Evolutionary conservation across 2,797 vertebrate genomes (phyloP).

Genomic region (Spatula versicolor): DNA sequence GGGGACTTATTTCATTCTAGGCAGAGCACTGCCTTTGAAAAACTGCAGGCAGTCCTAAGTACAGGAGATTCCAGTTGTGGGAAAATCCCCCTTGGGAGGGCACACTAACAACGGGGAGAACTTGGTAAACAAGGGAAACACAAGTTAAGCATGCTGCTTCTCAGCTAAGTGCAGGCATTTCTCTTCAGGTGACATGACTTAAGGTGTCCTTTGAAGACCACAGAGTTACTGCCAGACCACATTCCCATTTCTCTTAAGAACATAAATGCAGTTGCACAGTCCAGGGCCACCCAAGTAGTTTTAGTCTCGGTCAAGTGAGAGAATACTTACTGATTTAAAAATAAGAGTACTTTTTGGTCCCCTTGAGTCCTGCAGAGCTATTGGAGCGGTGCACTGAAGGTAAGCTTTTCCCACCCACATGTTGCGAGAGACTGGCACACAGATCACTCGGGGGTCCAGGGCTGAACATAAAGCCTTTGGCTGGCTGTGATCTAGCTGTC

Average conservation of each 20-base stretch:
- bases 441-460: fast-evolving
- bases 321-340: background rate
- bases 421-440: fast-evolving
- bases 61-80: background rate
- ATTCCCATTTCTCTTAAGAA: fast-evolving
- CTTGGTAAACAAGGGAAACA: fast-evolving
- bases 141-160: background rate
- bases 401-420: fast-evolving
- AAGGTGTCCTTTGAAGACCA: background rate
- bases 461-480: fast-evolving
- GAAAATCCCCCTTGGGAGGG: background rate
- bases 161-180: fast-evolving
- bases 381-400: fast-evolving
- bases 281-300: background rate
- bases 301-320: fast-evolving
- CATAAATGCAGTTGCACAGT: fast-evolving
- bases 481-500: fast-evolving
- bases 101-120: background rate
- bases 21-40: too few species aligned
- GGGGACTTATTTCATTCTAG: background rate
- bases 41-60: fast-evolving
- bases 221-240: background rate
- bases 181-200: background rate
- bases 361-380: fast-evolving
- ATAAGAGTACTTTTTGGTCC: fast-evolving